These are phyloP conservation scores for Scylla paramamosain DNA, from an alignment of 1,140 invertebrate genomes.

Conservation along the genomic window DNA sequence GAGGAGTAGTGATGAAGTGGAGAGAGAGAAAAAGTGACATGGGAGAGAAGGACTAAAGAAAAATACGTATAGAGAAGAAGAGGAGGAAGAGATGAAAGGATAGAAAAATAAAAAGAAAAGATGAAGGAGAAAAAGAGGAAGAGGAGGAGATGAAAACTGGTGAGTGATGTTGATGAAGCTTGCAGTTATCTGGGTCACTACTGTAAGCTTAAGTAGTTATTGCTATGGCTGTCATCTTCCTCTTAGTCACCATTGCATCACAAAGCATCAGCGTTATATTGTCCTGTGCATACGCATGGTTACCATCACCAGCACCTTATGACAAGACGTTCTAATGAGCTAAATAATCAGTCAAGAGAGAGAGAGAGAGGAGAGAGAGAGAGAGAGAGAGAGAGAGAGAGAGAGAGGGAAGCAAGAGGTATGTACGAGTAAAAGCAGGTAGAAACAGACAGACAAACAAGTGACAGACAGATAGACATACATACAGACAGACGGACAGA, in stretches of 20 bases:
- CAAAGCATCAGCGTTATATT: no score
- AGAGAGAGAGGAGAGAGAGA: constrained; percentile 30
- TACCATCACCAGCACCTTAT: no score
- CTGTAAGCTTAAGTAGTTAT: neutral
- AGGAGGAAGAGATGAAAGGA: no score
- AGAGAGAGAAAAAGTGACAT: no score
- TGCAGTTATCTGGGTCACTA: neutral
- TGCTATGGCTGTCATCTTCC: neutral
- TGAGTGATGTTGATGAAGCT: neutral
- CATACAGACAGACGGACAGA: neutral
- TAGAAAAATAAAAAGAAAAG: neutral
- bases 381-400: constrained; percentile 33
- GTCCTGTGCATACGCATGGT: no score
- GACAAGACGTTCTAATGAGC: neutral
- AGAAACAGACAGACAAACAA: neutral
- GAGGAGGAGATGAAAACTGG: neutral
- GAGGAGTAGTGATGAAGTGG: no score
- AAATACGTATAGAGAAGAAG: no score
- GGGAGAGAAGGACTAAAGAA: no score
- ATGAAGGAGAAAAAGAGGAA: neutral
- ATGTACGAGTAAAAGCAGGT: neutral
- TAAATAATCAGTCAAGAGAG: neutral
- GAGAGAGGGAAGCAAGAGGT: neutral
- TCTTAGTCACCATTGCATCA: no score
- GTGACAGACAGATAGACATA: neutral